A percentile compares a stretch with the other conserved stretches of the same genome.
Evolutionary conservation across 2,797 vertebrate genomes (phyloP).

Genomic region (Fundulus diaphanus): DNA sequence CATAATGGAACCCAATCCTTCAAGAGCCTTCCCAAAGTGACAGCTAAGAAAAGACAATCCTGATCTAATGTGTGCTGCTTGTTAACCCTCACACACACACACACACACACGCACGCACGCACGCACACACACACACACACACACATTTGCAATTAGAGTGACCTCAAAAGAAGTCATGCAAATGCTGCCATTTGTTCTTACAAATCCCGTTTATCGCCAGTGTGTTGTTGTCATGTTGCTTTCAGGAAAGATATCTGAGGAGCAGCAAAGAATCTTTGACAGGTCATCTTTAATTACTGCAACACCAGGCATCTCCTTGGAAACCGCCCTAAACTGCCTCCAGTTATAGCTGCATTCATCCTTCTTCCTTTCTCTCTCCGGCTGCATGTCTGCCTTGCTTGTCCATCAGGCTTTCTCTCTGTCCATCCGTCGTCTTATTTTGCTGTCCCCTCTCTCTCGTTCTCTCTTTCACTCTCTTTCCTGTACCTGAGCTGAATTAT

Average conservation of each 20-base stretch:
- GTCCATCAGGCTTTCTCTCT: conserved; percentile 32
- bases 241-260: not conserved
- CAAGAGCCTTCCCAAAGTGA: not conserved
- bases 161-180: not conserved
- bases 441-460: conserved; percentile 31
- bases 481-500: conserved; percentile 70
- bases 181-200: not conserved
- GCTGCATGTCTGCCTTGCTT: conserved; percentile 51
- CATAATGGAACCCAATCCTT: conserved; percentile 3
- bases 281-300: conserved; percentile 35
- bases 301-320: conserved; percentile 24
- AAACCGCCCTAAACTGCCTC: conserved; percentile 21
- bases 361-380: conserved; percentile 30
- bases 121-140: no score
- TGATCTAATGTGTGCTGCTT: not conserved
- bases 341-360: conserved; percentile 45
- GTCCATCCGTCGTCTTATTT: conserved; percentile 51
- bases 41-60: not conserved
- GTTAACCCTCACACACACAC: not conserved
- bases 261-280: conserved; percentile 10
- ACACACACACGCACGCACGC: no score
- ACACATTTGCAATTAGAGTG: not conserved
- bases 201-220: not conserved
- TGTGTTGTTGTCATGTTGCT: not conserved
- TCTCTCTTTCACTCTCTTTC: conserved; percentile 39